Evolutionary conservation across 2,113 vertebrate species (phyloP), one percentile per base, ranked within the genome.

Genomic region (Danio rerio): DNA sequence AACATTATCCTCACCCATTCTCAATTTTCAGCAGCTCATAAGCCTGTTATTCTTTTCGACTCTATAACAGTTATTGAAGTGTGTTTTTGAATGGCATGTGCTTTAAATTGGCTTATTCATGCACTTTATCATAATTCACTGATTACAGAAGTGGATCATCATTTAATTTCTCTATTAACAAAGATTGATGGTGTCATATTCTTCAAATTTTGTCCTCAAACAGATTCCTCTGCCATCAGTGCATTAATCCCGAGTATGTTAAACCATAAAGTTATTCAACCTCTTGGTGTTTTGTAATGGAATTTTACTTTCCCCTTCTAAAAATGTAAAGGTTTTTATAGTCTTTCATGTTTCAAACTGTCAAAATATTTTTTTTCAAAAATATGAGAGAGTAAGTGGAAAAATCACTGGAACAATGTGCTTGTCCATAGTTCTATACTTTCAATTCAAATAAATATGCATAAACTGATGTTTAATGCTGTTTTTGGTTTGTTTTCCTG

Each of bases 401-500:
- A n/a, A n/a, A n/a, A n/a, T n/a, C n/a, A n/a, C n/a, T n/a, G n/a
- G n/a, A n/a, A n/a, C n/a, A n/a, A n/a, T n/a, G n/a, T n/a, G n/a
- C n/a, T n/a, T n/a, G n/a, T n/a, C n/a, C n/a, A n/a, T n/a, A n/a
- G n/a, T n/a, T n/a, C n/a, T n/a, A n/a, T n/a, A n/a, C n/a, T n/a
- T 45, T 45, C 12, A 86, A 90, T 89, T 85, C 61, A 78, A 86
- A 73, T 52, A 81, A 83, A 84, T 47, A 59, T 76, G 85, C 88
- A 90, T 89, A 90, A 83, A 80, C 88, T 81, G 76, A 86, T 69
- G 89, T 86, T 90, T 6, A 50, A 50, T 50, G 9, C 9, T 89
- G 89, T 89, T 89, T 91, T 88, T 89, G 81, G 81, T 86, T 87
- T 87, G 83, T 91, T 87, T 89, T 83, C 84, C 73, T 87, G 63